Base-by-base conservation (phyloP, 1,140 invertebrate species). In the Magallana angulata region DNA sequence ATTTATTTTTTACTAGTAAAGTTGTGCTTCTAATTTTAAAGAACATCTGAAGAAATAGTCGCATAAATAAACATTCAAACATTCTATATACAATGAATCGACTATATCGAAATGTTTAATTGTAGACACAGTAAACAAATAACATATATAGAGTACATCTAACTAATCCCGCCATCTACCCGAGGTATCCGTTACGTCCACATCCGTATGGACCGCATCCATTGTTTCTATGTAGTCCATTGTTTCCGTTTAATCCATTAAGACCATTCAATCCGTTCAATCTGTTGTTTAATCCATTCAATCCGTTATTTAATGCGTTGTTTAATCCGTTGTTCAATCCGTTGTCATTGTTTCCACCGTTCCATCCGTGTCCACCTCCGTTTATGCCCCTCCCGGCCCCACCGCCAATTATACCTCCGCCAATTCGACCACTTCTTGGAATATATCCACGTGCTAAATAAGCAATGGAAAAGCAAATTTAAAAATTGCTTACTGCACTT, bases 121-220 rank as follows among this genome's bases (percentile, higher is more conserved):
- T 48, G 36, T 48, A 48, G 2, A 48, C 36, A 48, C 36, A 48
- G 5, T 48, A 5, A 48, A 48, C 5, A 48, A 48, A 48, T 48
- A 48, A 5, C 36, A 48, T 48, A 48, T 48, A 48, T 48, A 48
- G 0, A 48, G 36, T 48, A 48, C 5, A 48, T 48, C 36, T 48
- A 48, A 48, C 36, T 1, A 48, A 48, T 48, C 36, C 36, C 36
- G 36, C 68, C 36, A 48, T 48, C 36, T 48, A 48, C 5, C 36
- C 36, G 36, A 48, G 36, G 24, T 30, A 76, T 76, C 68, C 24
- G 68, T 30, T 9, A 2, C 7, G 11, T 30, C 68, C 68, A 76
- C 68, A 76, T 24, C 68, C 68, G 68, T 30, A 30, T 4, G 68
- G 68, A 30, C 68, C 68, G 24, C 68, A 76, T 76, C 68, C 68